Conservation (phyloP, 1,140 invertebrate genomes). For the Atta cephalotes region DNA sequence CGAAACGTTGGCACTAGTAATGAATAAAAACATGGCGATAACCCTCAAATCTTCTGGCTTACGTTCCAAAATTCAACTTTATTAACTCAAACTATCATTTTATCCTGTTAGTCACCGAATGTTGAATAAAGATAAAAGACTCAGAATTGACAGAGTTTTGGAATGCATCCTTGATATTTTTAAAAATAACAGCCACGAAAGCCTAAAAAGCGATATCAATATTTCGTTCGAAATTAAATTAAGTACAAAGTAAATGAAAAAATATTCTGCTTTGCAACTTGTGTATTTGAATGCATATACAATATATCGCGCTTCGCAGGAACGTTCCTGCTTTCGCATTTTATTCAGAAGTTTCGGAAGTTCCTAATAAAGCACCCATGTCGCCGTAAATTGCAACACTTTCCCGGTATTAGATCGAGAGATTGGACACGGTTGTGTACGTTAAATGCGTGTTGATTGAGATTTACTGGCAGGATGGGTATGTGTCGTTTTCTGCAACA, state of each 20-base stretch:
- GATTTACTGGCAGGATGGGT: conserved; percentile 35
- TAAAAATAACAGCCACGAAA: too few relatives aligned
- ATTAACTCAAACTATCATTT: too few relatives aligned
- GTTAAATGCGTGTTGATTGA: conserved; percentile 55
- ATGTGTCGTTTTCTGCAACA: conserved; percentile 37
- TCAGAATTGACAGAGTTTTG: too few relatives aligned
- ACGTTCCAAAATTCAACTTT: too few relatives aligned
- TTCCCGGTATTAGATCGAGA: conserved; percentile 39
- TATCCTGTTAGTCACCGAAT: too few relatives aligned
- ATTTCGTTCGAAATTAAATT: not conserved
- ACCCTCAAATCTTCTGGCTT: too few relatives aligned
- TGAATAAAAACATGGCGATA: too few relatives aligned
- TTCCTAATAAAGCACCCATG: conserved; percentile 34
- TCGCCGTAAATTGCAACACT: conserved; percentile 56
- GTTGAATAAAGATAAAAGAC: too few relatives aligned
- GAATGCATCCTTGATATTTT: too few relatives aligned
- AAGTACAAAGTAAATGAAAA: not conserved
- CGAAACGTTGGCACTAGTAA: too few relatives aligned
- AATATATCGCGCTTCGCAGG: not conserved
- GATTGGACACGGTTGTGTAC: conserved; percentile 48
- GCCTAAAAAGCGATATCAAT: not conserved
- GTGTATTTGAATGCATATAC: not conserved
- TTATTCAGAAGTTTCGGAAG: conserved; percentile 21
- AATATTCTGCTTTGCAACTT: not conserved
- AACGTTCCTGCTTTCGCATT: not conserved